phyloP scores from a whole-genome alignment of 2,888 invertebrate genomes.

The Caenorhabditis macrosperma region DNA sequence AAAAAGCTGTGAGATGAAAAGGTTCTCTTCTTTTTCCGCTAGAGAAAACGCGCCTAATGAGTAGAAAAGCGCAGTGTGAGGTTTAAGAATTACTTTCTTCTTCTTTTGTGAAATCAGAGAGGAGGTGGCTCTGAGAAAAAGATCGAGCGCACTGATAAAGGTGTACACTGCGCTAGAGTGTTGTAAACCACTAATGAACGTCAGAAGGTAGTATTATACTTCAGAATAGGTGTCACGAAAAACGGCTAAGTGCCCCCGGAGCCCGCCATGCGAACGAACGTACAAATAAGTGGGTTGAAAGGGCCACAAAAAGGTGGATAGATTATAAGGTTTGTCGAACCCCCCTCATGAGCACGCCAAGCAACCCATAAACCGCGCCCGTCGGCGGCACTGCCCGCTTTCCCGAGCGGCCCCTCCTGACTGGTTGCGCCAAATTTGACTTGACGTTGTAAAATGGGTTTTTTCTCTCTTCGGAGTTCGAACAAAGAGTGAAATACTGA shows the following conservation, averaged over 20 bases:
- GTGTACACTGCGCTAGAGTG: slow-evolving; percentile 27
- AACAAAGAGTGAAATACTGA: slow-evolving; percentile 27
- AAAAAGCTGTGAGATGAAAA: no score
- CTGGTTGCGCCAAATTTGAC: slow-evolving; percentile 56
- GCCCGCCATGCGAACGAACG: slow-evolving; percentile 10
- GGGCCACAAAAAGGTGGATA: slow-evolving; percentile 34
- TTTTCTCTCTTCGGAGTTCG: slow-evolving; percentile 17
- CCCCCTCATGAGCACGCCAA: no score
- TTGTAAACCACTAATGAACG: slow-evolving; percentile 28
- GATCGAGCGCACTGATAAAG: slow-evolving; percentile 39
- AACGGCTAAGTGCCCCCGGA: slow-evolving; percentile 27
- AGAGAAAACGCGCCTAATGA: no score
- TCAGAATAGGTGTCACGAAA: background rate
- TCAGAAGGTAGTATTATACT: background rate
- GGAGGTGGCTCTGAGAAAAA: background rate
- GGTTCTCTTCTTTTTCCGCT: no score
- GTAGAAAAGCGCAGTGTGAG: background rate
- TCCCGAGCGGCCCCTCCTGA: slow-evolving; percentile 33
- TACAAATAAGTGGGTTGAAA: slow-evolving; percentile 47
- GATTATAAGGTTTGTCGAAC: slow-evolving; percentile 59
- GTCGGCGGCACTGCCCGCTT: slow-evolving; percentile 13
- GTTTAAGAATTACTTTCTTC: slow-evolving; percentile 15
- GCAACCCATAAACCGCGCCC: slow-evolving; percentile 46
- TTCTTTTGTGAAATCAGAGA: slow-evolving; percentile 15
- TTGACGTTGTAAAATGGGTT: slow-evolving; percentile 55